Evolutionary conservation across 2,888 invertebrate genomes (phyloP).

Genomic region (Callyntrura sp.): DNA sequence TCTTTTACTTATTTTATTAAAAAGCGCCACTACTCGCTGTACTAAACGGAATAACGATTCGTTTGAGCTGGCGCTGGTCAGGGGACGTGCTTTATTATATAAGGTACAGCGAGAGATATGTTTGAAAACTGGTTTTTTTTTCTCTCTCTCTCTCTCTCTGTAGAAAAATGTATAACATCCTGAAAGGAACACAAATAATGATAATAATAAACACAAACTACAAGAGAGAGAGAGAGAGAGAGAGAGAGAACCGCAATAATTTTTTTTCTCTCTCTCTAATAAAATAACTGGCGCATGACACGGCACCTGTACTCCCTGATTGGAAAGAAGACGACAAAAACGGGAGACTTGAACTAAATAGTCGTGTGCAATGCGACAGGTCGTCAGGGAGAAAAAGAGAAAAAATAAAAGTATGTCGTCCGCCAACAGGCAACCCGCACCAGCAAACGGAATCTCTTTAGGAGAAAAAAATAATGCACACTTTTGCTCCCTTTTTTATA

Average conservation of each 20-base stretch:
- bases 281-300: not conserved
- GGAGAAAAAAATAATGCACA: conserved; percentile 1
- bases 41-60: too few relatives aligned
- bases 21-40: too few relatives aligned
- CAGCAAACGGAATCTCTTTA: conserved; percentile 18
- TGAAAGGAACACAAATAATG: conserved; percentile 20
- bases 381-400: conserved; percentile 30
- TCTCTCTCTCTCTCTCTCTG: too few relatives aligned
- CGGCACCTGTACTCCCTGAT: conserved; percentile 30
- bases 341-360: not conserved
- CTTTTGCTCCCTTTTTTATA: not conserved
- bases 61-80: too few relatives aligned
- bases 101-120: not conserved
- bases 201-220: conserved; percentile 21
- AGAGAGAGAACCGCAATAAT: not conserved
- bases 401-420: conserved; percentile 50
- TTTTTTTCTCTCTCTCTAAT: not conserved
- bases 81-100: too few relatives aligned
- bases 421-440: conserved; percentile 9
- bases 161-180: conserved; percentile 3
- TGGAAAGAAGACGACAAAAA: conserved; percentile 13
- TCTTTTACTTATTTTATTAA: too few relatives aligned
- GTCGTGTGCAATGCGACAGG: conserved; percentile 65
- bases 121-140: conserved; percentile 42
- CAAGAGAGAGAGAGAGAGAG: too few relatives aligned